Conservation (phyloP, 1,140 invertebrate genomes). For the Brachionus plicatilis region DNA sequence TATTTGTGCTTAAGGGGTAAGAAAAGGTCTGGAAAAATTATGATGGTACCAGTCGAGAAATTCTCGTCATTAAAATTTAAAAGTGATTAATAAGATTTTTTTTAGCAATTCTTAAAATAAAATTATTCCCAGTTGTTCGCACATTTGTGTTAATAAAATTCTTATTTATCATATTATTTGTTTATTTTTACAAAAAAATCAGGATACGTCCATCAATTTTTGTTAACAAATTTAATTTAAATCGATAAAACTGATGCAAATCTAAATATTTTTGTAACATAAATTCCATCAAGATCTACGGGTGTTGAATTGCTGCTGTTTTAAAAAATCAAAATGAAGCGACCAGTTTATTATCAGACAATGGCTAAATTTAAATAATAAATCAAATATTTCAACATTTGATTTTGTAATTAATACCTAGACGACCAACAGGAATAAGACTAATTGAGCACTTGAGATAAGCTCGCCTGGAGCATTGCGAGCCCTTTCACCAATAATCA, state of each 20-base stretch:
- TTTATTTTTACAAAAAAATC: not conserved
- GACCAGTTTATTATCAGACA: not conserved
- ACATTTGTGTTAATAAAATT: not conserved
- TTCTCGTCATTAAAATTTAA: not conserved
- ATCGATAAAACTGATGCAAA: not conserved
- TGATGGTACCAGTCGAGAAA: not conserved
- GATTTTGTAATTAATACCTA: not conserved
- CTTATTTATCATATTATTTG: not conserved
- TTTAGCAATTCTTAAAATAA: not conserved
- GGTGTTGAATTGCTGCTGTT: not conserved
- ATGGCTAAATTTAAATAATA: not conserved
- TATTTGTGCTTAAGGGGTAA: not conserved
- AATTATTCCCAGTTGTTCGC: not conserved
- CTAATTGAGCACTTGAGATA: not conserved
- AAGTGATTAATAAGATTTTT: not conserved
- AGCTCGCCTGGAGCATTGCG: not conserved
- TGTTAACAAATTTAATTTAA: not conserved
- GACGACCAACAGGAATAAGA: not conserved
- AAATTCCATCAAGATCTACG: not conserved
- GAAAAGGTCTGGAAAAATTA: not conserved
- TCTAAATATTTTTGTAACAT: not conserved
- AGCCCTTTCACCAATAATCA: not conserved
- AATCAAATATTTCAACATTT: not conserved
- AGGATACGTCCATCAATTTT: not conserved
- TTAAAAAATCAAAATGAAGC: not conserved